Evolutionary conservation across 2,797 vertebrate genomes (phyloP).

Genomic region (Sus cebifrons): DNA sequence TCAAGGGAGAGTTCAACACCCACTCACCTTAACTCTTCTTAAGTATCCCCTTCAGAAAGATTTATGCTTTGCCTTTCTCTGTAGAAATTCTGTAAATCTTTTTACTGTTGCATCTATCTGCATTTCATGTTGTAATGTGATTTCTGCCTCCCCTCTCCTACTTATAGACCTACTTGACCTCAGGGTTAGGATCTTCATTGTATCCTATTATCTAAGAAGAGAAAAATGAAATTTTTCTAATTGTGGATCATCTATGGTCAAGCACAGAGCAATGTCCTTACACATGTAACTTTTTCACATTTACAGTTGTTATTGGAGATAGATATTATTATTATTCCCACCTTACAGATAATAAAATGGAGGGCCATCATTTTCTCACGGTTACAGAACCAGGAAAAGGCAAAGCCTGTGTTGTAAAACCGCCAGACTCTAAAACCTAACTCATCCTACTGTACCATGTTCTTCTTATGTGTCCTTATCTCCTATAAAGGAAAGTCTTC

Average conservation of each 20-base stretch:
- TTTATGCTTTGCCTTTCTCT: neutral
- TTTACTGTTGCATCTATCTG: neutral
- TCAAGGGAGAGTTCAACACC: neutral
- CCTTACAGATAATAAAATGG: neutral
- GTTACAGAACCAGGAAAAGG: neutral
- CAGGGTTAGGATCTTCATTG: neutral
- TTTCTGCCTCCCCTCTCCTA: neutral
- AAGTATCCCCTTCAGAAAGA: neutral
- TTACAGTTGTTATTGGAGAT: neutral
- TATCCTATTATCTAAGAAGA: neutral
- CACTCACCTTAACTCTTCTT: neutral
- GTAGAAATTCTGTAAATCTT: neutral
- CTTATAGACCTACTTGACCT: neutral
- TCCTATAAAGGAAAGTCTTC: fast-evolving
- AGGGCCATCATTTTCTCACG: neutral
- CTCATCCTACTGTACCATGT: too few species aligned
- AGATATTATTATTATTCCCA: neutral
- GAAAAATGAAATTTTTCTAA: neutral
- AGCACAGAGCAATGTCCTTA: neutral
- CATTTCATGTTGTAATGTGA: neutral
- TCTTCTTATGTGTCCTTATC: neutral
- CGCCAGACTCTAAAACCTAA: neutral
- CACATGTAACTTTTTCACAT: neutral
- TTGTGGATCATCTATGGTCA: neutral
- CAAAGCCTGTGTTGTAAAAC: neutral